Conservation (phyloP, 2,888 invertebrate genomes). For the Aphodius sticticus region DNA sequence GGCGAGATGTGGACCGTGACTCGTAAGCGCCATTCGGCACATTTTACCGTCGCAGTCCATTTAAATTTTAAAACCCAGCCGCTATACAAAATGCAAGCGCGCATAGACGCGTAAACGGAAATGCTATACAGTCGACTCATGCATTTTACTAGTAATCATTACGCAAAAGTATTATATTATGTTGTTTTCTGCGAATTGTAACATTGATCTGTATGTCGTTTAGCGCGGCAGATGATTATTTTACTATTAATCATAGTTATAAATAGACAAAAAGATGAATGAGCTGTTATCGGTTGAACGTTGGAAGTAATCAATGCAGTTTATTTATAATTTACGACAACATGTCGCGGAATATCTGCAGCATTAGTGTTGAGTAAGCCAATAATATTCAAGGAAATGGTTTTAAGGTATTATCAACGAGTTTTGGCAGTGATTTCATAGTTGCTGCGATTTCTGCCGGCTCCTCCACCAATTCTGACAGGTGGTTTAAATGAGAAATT, state of each 20-base stretch:
- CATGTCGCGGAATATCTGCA: background rate
- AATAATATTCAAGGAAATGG: background rate
- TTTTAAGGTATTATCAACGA: background rate
- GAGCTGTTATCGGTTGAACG: background rate
- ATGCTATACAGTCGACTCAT: background rate
- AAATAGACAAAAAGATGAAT: background rate
- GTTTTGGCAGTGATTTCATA: background rate
- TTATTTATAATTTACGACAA: background rate
- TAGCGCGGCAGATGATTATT: background rate
- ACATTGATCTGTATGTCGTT: background rate
- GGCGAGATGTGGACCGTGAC: conserved; percentile 4
- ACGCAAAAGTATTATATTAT: background rate
- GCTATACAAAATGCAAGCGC: conserved; percentile 16
- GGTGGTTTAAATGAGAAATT: background rate
- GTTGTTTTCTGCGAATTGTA: background rate
- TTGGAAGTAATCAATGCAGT: background rate
- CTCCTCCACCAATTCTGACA: background rate
- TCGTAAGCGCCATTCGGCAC: background rate
- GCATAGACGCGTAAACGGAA: conserved; percentile 20
- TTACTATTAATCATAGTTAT: background rate
- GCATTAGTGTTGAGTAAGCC: background rate
- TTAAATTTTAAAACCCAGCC: conserved; percentile 23
- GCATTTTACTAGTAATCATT: background rate
- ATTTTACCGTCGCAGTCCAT: conserved; percentile 11
- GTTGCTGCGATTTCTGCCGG: background rate